Evolutionary conservation across 2,113 vertebrate genomes (phyloP), one percentile per base, ranked within the genome.

Genomic region (Megaceryle maxima): DNA sequence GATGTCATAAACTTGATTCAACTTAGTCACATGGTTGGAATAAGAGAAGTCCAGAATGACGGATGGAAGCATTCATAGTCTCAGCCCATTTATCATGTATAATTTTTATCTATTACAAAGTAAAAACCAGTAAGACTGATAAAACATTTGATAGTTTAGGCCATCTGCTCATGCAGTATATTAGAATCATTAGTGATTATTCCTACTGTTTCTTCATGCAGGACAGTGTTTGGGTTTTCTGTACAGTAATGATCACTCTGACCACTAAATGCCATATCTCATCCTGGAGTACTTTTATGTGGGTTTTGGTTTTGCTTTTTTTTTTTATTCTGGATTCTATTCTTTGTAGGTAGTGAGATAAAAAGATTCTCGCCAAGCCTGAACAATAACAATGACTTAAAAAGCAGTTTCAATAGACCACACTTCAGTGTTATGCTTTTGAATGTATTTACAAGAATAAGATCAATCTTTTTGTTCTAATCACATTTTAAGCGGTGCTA

Each of bases 1-100:
- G 66, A 21, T 90, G 72, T 22, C 80, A 77, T 96, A 90, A 96
- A 88, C 93, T 83, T 87, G 55, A 81, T 94, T 95, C 91, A 76
- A 12, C 92, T 96, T 33, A 11, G 46, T 96, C 92, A 82, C 46
- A 1, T 87, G 89, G 44, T 10, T 94, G 53, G 69, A 94, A 57
- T 53, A 55, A 84, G 62, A 78, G 72, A 74, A 90, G 81, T 57
- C 72, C 43, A 11, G 24, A 80, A 68, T 94, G 90, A 91, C 95
- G 69, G 90, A 85, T 80, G 83, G 92, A 75, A 75, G 48, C 64
- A 57, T 53, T 90, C 67, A 84, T 94, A 95, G 73, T 91, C 77
- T 85, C 59, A 82, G 82, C 13, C 75, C 44, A 55, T 75, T 93
- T 86, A 51, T 87, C 91, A 50, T 72, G 44, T 79, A 2, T 92